phyloP scores from a whole-genome alignment of 2,113 vertebrate species.

The Gymnocephalus cernua region DNA sequence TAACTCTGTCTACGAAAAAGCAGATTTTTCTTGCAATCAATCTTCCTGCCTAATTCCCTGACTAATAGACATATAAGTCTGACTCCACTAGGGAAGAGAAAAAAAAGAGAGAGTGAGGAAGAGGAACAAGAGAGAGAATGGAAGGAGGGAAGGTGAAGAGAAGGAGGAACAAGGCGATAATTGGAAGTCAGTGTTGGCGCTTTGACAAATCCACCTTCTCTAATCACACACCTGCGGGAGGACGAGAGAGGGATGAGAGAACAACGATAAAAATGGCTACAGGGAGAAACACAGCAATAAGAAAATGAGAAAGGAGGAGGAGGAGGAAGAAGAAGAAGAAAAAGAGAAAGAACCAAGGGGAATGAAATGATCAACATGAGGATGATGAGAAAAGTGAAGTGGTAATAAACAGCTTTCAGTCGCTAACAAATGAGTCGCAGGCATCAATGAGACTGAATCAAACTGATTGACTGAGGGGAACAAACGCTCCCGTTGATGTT shows the following conservation, averaged over 20 bases:
- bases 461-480: conserved; percentile 48
- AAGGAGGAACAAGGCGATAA: conserved; percentile 8
- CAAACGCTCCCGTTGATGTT: conserved; percentile 60
- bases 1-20: conserved; percentile 35
- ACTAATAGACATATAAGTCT: conserved; percentile 53
- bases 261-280: neutral
- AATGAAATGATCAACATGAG: conserved; percentile 10
- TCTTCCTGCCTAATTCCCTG: conserved; percentile 38
- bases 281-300: neutral
- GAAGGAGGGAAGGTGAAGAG: neutral
- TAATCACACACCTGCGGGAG: conserved; percentile 32
- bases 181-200: conserved; percentile 16
- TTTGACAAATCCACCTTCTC: conserved; percentile 39
- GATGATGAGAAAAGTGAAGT: conserved; percentile 22
- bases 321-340: neutral
- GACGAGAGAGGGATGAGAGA: neutral
- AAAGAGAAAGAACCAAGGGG: neutral
- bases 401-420: conserved; percentile 23
- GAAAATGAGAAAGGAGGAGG: neutral
- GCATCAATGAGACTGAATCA: conserved; percentile 45
- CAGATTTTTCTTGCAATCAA: conserved; percentile 28
- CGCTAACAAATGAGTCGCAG: conserved; percentile 31
- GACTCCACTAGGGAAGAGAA: neutral
- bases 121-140: neutral
- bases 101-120: neutral